Conservation (phyloP, 1,140 invertebrate species). For the Drosophila lowei region DNA sequence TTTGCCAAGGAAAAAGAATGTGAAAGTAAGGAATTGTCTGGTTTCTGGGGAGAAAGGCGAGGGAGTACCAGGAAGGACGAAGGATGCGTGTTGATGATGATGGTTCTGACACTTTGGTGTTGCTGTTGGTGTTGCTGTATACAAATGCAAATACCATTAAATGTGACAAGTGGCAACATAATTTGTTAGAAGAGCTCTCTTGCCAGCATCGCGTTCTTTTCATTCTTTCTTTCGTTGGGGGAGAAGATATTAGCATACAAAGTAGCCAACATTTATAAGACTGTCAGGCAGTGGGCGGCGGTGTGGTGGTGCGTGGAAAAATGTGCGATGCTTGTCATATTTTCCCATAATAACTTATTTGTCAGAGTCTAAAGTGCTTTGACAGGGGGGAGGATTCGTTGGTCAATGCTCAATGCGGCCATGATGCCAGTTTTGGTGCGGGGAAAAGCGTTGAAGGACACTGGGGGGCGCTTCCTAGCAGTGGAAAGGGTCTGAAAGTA, state of each 20-base stretch:
- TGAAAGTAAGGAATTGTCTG: constrained; percentile 32
- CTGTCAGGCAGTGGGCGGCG: constrained; percentile 10
- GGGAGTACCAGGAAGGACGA: constrained; percentile 14
- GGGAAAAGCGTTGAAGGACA: neutral
- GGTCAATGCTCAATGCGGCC: constrained; percentile 44
- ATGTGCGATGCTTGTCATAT: constrained; percentile 66
- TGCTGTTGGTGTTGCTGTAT: constrained; percentile 22
- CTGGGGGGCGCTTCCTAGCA: too few species aligned
- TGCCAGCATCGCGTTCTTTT: constrained; percentile 17
- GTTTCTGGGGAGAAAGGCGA: neutral
- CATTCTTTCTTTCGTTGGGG: constrained; percentile 14
- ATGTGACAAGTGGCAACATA: constrained; percentile 82
- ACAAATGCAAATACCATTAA: constrained; percentile 82
- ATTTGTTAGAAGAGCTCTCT: constrained; percentile 70
- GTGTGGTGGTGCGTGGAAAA: constrained; percentile 29
- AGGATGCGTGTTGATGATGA: constrained; percentile 62
- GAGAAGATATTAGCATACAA: constrained; percentile 71
- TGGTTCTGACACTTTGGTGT: constrained; percentile 67
- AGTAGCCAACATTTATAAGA: constrained; percentile 65
- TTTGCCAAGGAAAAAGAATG: constrained; percentile 65
- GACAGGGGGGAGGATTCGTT: constrained; percentile 14
- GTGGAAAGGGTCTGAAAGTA: too few species aligned
- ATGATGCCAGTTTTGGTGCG: constrained; percentile 19
- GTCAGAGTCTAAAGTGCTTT: constrained; percentile 37
- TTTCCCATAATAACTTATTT: constrained; percentile 77